Conservation (phyloP, 2,113 vertebrate species). For the Pseudorhombus dupliciocellatus region DNA sequence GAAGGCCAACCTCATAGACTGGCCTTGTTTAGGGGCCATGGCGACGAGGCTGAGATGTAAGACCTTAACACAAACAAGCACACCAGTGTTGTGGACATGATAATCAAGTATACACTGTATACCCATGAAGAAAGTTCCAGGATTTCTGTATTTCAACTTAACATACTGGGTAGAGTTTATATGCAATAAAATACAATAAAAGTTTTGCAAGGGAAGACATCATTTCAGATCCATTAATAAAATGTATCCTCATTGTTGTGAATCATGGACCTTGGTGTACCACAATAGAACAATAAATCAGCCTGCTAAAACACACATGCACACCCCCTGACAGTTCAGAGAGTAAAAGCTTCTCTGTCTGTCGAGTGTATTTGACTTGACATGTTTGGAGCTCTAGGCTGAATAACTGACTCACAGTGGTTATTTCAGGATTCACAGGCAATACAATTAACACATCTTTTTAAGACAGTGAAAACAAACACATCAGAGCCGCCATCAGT, state of each 20-base stretch:
- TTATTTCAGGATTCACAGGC: constrained; percentile 4
- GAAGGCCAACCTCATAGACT: constrained; percentile 44
- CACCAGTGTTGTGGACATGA: not conserved
- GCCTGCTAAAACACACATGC: not conserved
- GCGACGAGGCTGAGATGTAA: constrained; percentile 27
- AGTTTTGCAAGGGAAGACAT: not conserved
- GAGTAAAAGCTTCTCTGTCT: constrained; percentile 37
- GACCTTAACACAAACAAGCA: constrained; percentile 23
- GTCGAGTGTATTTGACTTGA: constrained; percentile 38
- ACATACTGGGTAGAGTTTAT: not conserved
- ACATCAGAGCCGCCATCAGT: not conserved
- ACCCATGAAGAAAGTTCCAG: not conserved
- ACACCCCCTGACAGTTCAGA: constrained; percentile 11
- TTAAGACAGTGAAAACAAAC: constrained; percentile 3
- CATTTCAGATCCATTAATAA: not conserved
- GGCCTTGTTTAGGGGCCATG: constrained; percentile 15
- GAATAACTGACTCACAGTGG: constrained; percentile 19
- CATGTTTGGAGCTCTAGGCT: constrained; percentile 61
- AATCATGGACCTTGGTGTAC: not conserved
- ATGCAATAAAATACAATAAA: not conserved
- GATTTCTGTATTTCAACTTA: not conserved
- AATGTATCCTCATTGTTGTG: not conserved
- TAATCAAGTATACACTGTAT: not conserved
- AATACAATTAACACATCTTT: constrained; percentile 22
- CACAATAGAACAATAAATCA: not conserved